phyloP scores from a whole-genome alignment of 2,113 vertebrate species.

The Pachyramphus minor region DNA sequence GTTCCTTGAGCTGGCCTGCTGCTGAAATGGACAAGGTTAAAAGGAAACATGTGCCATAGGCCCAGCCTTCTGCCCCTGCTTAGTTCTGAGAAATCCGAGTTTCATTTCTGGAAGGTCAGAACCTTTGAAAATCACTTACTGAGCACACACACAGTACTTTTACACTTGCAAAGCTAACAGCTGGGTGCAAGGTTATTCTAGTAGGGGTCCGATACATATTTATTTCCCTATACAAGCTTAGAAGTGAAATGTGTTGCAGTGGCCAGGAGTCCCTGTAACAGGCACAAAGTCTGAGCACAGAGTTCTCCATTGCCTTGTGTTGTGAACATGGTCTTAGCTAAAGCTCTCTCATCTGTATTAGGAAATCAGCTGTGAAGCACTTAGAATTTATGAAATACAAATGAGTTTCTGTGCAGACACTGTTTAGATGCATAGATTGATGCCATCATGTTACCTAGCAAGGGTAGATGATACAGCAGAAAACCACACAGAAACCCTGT shows the following conservation, averaged over 20 bases:
- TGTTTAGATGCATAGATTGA: neutral
- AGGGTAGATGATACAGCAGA: neutral
- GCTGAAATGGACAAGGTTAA: neutral
- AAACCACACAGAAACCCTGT: neutral
- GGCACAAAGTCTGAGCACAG: neutral
- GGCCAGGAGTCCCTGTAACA: neutral
- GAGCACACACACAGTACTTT: neutral
- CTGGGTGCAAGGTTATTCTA: neutral
- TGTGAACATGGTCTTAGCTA: neutral
- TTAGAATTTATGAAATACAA: neutral
- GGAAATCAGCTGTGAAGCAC: neutral
- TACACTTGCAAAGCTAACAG: neutral
- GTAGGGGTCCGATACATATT: neutral
- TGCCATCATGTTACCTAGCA: neutral
- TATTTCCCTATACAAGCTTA: neutral
- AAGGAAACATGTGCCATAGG: neutral
- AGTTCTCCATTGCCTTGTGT: neutral
- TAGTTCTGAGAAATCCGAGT: neutral
- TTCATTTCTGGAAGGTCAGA: neutral
- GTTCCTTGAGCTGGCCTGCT: neutral
- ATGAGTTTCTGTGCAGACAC: neutral
- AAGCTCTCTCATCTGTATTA: neutral
- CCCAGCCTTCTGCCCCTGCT: neutral
- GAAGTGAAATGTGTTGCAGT: neutral
- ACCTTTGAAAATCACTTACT: neutral